A percentile compares a stretch with the other conserved stretches of the same genome.
These are phyloP conservation scores for Tetraneura akinire DNA, from an alignment of 1,140 invertebrate genomes.

Conservation along the genomic window DNA sequence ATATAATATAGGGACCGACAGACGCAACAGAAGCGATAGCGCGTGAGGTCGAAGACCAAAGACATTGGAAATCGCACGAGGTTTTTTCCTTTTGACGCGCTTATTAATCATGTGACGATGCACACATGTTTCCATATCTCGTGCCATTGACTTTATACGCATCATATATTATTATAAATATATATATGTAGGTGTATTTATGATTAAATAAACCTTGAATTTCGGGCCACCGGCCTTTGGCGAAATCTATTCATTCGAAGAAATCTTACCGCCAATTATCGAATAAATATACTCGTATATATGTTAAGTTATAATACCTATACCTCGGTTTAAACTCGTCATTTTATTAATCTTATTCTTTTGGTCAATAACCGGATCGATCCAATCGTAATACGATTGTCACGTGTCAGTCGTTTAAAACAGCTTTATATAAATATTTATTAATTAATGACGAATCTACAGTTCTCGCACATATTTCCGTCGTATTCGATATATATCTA, in stretches of 20 bases:
- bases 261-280: not conserved
- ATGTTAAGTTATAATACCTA: too few relatives aligned
- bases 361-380: conserved; percentile 44
- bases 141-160: conserved; percentile 18
- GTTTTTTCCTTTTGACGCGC: not conserved
- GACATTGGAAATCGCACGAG: conserved; percentile 19
- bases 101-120: not conserved
- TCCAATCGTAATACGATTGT: too few relatives aligned
- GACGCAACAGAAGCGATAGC: not conserved
- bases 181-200: too few relatives aligned
- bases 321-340: too few relatives aligned
- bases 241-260: not conserved
- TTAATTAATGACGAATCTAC: too few relatives aligned
- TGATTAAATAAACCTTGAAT: conserved; percentile 37
- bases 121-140: not conserved
- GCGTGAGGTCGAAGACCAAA: conserved; percentile 28
- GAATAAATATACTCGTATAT: not conserved
- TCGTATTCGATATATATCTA: too few relatives aligned
- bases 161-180: too few relatives aligned
- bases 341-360: not conserved
- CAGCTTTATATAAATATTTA: too few relatives aligned
- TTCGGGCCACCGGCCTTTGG: conserved; percentile 36
- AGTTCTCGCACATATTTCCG: too few relatives aligned
- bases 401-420: too few relatives aligned
- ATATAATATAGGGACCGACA: not conserved